Conservation (phyloP, 2,888 invertebrate species). For the Plagodis pulveraria region DNA sequence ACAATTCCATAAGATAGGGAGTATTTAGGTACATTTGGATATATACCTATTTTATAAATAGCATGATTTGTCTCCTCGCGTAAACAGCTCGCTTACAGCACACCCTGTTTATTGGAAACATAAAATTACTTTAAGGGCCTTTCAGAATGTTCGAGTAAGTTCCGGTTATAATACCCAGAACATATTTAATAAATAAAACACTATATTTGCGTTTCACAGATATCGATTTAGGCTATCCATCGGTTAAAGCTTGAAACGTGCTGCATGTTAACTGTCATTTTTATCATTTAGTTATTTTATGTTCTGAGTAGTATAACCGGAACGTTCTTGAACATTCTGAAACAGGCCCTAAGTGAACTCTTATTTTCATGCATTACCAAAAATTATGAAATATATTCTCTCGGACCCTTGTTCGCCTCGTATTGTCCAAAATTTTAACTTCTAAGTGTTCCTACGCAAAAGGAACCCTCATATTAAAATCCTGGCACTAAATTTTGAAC, state of each 20-base stretch:
- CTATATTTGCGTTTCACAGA: no score
- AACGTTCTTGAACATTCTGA: no score
- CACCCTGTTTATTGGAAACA: conserved; percentile 46
- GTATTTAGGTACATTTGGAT: conserved; percentile 30
- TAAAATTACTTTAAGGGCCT: conserved; percentile 9
- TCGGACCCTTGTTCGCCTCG: conserved; percentile 28
- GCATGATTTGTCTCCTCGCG: conserved; percentile 1
- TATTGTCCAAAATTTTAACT: conserved; percentile 49
- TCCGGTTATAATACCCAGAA: no score
- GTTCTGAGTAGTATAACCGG: no score
- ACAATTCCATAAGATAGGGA: conserved; percentile 43
- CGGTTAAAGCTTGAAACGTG: no score
- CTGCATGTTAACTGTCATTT: no score
- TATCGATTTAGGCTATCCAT: no score
- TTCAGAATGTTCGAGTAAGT: no score
- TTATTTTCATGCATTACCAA: conserved; percentile 33
- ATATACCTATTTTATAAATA: conserved; percentile 7
- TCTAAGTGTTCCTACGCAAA: neutral
- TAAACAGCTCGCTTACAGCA: conserved; percentile 23
- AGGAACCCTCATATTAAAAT: neutral
- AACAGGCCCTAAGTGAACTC: no score
- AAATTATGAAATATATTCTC: conserved; percentile 40
- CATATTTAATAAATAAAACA: no score
- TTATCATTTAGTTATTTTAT: no score
- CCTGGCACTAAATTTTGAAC: conserved; percentile 60